These are phyloP conservation scores for Leptopterna dolabrata DNA, from an alignment of 2,888 invertebrate species.

Conservation along the genomic window DNA sequence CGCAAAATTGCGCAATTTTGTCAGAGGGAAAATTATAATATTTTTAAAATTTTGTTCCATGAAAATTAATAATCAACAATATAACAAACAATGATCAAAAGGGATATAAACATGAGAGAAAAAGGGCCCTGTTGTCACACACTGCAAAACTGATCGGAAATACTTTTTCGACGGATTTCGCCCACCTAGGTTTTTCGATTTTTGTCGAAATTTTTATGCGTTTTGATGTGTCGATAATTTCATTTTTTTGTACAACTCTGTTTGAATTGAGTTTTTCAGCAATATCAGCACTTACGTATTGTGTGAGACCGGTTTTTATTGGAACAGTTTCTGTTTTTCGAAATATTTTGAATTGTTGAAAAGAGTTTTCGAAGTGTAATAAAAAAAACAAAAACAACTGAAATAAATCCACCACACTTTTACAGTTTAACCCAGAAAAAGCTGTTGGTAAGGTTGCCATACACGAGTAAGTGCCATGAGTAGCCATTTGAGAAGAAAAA, in stretches of 20 bases:
- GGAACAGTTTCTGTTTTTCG: background rate
- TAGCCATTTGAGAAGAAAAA: background rate
- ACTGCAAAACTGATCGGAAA: constrained; percentile 55
- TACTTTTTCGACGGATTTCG: background rate
- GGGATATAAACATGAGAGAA: constrained; percentile 32
- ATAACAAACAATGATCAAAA: constrained; percentile 14
- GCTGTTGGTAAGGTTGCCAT: background rate
- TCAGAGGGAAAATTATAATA: background rate
- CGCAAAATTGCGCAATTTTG: constrained; percentile 25
- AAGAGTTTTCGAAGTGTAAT: background rate
- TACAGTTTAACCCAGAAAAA: background rate
- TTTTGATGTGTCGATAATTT: background rate
- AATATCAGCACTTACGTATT: background rate
- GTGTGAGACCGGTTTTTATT: background rate
- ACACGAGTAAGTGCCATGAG: constrained; percentile 3
- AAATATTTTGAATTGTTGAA: background rate
- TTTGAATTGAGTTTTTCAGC: background rate
- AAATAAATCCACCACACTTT: background rate
- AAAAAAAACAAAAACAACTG: background rate
- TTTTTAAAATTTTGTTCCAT: background rate
- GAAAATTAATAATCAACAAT: constrained; percentile 1
- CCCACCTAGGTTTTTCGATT: background rate
- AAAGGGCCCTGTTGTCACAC: constrained; percentile 55
- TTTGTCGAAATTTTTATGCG: background rate
- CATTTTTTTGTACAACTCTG: background rate